Conservation (phyloP, 2,888 invertebrate species). For the Campoletis raptor region DNA sequence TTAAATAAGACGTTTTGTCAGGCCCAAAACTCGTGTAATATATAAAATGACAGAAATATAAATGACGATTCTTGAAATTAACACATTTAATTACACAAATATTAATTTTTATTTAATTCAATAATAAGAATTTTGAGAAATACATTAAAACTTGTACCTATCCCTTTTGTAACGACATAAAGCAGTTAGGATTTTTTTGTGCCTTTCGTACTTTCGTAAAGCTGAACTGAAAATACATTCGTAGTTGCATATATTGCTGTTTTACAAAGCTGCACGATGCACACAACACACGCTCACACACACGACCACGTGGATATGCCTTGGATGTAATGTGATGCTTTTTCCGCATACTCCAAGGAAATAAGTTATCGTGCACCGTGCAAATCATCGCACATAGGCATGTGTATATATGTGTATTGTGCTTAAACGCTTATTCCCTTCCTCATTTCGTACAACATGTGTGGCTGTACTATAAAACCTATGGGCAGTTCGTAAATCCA, state of each 20-base stretch:
- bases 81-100: neutral
- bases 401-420: constrained; percentile 13
- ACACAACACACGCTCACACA: neutral
- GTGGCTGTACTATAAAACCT: constrained; percentile 55
- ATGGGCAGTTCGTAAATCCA: constrained; percentile 66
- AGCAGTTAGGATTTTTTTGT: neutral
- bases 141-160: neutral
- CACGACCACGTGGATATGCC: neutral
- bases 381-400: constrained; percentile 48
- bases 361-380: constrained; percentile 63
- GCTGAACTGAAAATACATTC: neutral
- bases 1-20: neutral
- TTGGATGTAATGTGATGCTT: constrained; percentile 45
- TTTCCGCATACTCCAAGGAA: constrained; percentile 61
- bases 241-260: constrained; percentile 4
- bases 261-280: neutral
- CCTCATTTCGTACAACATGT: constrained; percentile 57
- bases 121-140: neutral
- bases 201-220: neutral
- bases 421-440: constrained; percentile 51
- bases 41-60: neutral
- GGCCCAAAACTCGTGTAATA: neutral
- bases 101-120: neutral
- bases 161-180: neutral
- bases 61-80: neutral